Conservation (phyloP, 2,888 invertebrate genomes). For the Agrilus biguttatus region DNA sequence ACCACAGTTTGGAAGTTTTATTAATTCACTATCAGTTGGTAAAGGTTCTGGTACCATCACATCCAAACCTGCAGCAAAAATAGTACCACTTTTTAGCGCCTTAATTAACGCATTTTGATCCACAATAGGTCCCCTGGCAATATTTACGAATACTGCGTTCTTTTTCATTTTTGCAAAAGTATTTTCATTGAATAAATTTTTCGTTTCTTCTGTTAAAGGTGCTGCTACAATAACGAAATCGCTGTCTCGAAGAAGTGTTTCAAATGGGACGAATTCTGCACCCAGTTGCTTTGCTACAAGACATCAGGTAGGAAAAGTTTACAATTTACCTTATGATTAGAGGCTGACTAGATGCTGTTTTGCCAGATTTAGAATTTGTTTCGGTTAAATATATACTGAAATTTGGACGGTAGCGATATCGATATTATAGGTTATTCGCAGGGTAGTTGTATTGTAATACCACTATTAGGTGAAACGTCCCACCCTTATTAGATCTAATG, state of each 20-base stretch:
- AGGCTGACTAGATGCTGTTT: too few relatives aligned
- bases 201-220: constrained; percentile 54
- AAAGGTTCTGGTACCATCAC: constrained; percentile 86
- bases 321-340: background rate
- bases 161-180: constrained; percentile 64
- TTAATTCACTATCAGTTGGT: constrained; percentile 61
- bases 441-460: too few relatives aligned
- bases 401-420: too few relatives aligned
- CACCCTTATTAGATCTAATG: too few relatives aligned
- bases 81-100: constrained; percentile 58
- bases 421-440: too few relatives aligned
- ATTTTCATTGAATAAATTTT: constrained; percentile 49
- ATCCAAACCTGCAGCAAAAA: constrained; percentile 82
- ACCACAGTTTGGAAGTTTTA: constrained; percentile 72
- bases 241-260: constrained; percentile 50
- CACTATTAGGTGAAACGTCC: too few relatives aligned
- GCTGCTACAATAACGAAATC: constrained; percentile 62
- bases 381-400: too few relatives aligned
- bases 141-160: constrained; percentile 60
- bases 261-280: constrained; percentile 37
- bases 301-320: background rate
- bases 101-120: constrained; percentile 69
- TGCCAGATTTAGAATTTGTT: too few relatives aligned
- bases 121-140: constrained; percentile 60
- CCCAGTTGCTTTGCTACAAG: constrained; percentile 23